Conservation (phyloP, 2,888 invertebrate species). For the Folsomia manolachei region DNA sequence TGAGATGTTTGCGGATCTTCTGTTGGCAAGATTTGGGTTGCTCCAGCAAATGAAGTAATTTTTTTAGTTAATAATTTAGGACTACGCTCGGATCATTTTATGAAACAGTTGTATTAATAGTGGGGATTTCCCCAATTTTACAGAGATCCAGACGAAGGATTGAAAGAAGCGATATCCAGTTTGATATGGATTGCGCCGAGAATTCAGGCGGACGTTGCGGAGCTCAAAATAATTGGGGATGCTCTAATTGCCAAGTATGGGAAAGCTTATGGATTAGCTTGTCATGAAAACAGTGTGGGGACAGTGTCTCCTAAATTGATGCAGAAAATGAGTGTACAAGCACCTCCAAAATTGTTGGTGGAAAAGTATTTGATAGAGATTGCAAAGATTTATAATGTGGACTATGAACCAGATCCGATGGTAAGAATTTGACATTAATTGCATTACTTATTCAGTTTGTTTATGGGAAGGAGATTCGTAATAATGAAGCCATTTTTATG, state of each 20-base stretch:
- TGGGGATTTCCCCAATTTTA: conserved; percentile 35
- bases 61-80: neutral
- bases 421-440: too few species aligned
- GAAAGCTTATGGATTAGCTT: conserved; percentile 80
- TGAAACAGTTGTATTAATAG: neutral
- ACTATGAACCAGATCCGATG: conserved; percentile 92
- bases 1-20: conserved; percentile 98
- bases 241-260: conserved; percentile 89
- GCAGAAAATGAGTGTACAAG: conserved; percentile 88
- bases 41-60: conserved; percentile 92
- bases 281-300: conserved; percentile 74
- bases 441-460: conserved; percentile 11
- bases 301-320: conserved; percentile 85
- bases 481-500: conserved; percentile 23
- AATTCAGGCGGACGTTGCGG: conserved; percentile 78
- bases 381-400: conserved; percentile 89
- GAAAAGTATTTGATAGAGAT: conserved; percentile 95
- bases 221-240: conserved; percentile 75
- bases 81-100: neutral
- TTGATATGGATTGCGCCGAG: conserved; percentile 97
- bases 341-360: conserved; percentile 90
- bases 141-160: conserved; percentile 81
- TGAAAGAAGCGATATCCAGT: conserved; percentile 92
- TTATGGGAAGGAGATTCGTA: neutral
- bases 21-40: conserved; percentile 92